A percentile compares a stretch with the other conserved stretches of the same genome.
phyloP scores from a whole-genome alignment of 2,797 vertebrate species.

The Siniperca scherzeri region DNA sequence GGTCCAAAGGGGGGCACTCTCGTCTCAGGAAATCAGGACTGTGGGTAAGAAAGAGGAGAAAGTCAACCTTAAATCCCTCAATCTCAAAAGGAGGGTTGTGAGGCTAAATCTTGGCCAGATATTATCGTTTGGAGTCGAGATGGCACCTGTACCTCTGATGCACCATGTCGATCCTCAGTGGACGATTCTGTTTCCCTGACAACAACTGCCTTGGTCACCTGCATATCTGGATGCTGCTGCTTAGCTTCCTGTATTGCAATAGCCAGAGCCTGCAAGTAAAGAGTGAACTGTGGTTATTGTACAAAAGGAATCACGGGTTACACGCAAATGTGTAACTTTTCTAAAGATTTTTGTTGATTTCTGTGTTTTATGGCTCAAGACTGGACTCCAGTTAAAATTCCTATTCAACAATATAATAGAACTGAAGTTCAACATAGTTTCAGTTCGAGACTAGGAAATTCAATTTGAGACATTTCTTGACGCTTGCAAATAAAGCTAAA shows the following conservation, averaged over 20 bases:
- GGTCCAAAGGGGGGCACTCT: slow-evolving; percentile 77
- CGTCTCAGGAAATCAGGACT: slow-evolving; percentile 76
- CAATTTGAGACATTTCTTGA: not conserved
- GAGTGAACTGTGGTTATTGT: not conserved
- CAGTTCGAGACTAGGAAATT: not conserved
- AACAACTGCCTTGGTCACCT: slow-evolving; percentile 99
- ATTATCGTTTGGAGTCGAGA: slow-evolving; percentile 34
- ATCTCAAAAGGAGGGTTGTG: slow-evolving; percentile 22
- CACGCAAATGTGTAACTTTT: not conserved
- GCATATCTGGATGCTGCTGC: slow-evolving; percentile 99
- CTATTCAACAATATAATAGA: not conserved
- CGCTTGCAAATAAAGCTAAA: not conserved
- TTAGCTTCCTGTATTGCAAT: slow-evolving; percentile 99
- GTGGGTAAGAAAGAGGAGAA: slow-evolving; percentile 43
- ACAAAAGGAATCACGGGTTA: not conserved
- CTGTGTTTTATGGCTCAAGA: not conserved
- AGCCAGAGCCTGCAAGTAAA: slow-evolving; percentile 91
- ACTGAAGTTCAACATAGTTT: not conserved
- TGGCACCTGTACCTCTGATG: slow-evolving; percentile 88
- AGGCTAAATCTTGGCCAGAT: slow-evolving; percentile 36
- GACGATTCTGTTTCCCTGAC: slow-evolving; percentile 99
- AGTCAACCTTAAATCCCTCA: slow-evolving; percentile 22
- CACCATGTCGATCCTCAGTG: slow-evolving; percentile 91
- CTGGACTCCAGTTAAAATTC: not conserved
- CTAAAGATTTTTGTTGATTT: not conserved